Evolutionary conservation across 2,797 vertebrate genomes (phyloP).

Genomic region (Huso huso): DNA sequence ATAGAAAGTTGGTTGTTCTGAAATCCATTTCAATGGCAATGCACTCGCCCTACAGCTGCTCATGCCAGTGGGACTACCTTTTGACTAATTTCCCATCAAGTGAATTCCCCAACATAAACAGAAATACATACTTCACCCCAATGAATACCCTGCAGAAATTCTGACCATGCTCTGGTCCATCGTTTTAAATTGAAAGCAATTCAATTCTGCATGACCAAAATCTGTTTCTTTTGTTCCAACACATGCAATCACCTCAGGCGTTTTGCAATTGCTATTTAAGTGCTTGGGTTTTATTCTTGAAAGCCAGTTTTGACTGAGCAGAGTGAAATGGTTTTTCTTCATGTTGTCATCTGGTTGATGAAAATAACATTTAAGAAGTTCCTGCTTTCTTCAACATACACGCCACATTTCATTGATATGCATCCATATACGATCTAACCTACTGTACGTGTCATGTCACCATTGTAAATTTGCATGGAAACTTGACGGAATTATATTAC

Average conservation of each 20-base stretch:
- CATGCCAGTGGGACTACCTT: conserved; percentile 24
- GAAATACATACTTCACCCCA: conserved; percentile 35
- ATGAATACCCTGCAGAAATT: conserved; percentile 30
- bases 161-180: conserved; percentile 39
- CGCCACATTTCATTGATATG: neutral
- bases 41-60: conserved; percentile 27
- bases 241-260: conserved; percentile 40
- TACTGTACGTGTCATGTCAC: neutral
- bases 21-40: conserved; percentile 1
- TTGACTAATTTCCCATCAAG: conserved; percentile 30
- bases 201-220: conserved; percentile 54
- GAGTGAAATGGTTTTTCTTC: conserved; percentile 18
- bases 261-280: conserved; percentile 34
- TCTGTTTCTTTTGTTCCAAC: conserved; percentile 51
- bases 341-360: conserved; percentile 7
- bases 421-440: too few relatives aligned
- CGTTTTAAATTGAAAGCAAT: conserved; percentile 47
- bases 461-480: neutral
- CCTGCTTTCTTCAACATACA: neutral
- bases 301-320: conserved; percentile 43
- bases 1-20: neutral
- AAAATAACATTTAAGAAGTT: conserved; percentile 16
- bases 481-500: neutral
- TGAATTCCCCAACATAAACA: conserved; percentile 23
- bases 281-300: conserved; percentile 37